These are phyloP conservation scores for Seriola rivoliana DNA, from an alignment of 2,113 vertebrate species.

Conservation along the genomic window DNA sequence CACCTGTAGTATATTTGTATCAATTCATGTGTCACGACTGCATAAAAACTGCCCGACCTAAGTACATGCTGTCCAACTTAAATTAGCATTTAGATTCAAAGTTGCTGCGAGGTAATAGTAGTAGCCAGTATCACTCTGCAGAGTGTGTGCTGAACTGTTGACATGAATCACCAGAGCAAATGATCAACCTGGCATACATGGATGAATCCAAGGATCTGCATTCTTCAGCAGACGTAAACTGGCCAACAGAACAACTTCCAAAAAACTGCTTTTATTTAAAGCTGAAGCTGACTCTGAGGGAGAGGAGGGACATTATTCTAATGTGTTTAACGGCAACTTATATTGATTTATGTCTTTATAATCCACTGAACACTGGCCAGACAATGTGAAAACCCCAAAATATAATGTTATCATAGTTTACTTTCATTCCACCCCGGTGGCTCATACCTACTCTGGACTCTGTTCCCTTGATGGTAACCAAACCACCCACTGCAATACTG, in stretches of 20 bases:
- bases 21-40: background rate
- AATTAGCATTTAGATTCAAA: constrained; percentile 48
- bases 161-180: constrained; percentile 51
- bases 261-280: background rate
- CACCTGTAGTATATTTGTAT: background rate
- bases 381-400: background rate
- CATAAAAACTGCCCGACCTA: no score
- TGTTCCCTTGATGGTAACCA: no score
- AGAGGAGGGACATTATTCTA: background rate
- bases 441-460: background rate
- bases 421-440: background rate
- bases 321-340: background rate
- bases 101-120: background rate
- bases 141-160: background rate
- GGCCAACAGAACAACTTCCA: background rate
- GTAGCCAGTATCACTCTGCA: background rate
- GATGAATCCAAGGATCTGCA: background rate
- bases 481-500: no score
- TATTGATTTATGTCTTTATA: background rate
- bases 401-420: background rate
- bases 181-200: constrained; percentile 33
- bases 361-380: background rate
- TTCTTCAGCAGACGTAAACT: constrained; percentile 1
- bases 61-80: background rate
- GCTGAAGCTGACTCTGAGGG: background rate